Conservation (phyloP, 2,797 vertebrate species). For the Perodicticus potto region DNA sequence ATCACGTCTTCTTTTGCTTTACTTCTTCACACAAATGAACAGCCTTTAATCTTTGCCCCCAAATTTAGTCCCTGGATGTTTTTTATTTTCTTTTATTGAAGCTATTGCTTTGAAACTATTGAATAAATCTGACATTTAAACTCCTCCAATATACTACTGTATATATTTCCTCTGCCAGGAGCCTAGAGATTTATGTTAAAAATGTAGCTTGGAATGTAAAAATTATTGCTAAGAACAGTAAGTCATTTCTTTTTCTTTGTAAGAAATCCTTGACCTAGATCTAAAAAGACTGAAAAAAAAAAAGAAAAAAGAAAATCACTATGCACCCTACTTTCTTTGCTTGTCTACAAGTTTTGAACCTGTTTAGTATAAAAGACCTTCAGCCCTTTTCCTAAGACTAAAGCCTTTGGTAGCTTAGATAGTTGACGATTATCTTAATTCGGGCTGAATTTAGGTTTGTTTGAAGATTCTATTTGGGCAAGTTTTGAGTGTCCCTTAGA, state of each 20-base stretch:
- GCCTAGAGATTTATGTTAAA: slow-evolving; percentile 65
- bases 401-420: not conserved
- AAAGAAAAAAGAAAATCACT: not conserved
- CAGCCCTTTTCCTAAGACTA: slow-evolving; percentile 45
- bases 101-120: slow-evolving; percentile 65
- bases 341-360: slow-evolving; percentile 24
- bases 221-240: slow-evolving; percentile 61
- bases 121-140: slow-evolving; percentile 72
- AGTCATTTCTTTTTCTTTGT: slow-evolving; percentile 63
- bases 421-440: not conserved
- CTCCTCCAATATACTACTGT: slow-evolving; percentile 18
- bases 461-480: not conserved
- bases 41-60: slow-evolving; percentile 57
- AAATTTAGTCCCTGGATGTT: slow-evolving; percentile 55
- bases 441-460: not conserved
- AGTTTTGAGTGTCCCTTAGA: not conserved
- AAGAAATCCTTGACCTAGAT: slow-evolving; percentile 52
- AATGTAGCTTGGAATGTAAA: slow-evolving; percentile 55
- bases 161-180: slow-evolving; percentile 45
- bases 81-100: slow-evolving; percentile 60
- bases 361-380: not conserved
- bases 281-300: not conserved
- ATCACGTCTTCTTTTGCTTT: not conserved
- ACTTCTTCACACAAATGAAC: not conserved
- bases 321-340: not conserved